A percentile compares a stretch with the other conserved stretches of the same genome.
These are phyloP conservation scores for Phenganax stokvisi DNA, from an alignment of 92 coral and sea anemone genomes.

Conservation along the genomic window DNA sequence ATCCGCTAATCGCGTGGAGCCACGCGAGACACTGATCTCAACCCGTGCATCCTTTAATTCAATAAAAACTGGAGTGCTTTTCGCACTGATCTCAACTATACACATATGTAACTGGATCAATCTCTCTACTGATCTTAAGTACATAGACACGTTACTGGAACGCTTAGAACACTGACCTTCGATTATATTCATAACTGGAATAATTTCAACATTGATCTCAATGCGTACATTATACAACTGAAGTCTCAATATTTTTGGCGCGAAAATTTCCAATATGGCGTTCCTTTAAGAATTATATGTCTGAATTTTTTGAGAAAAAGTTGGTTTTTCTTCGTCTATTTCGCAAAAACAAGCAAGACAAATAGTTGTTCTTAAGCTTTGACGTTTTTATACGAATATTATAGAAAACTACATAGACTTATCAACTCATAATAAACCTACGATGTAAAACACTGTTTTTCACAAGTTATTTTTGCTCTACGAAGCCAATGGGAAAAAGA, in stretches of 20 bases:
- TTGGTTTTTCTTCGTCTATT: not conserved
- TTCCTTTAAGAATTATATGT: not conserved
- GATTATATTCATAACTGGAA: not conserved
- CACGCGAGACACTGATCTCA: constrained; percentile 8
- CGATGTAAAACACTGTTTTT: too few species aligned
- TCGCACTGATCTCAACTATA: too few species aligned
- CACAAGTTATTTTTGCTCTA: not conserved
- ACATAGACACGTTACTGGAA: too few species aligned
- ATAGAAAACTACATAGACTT: not conserved
- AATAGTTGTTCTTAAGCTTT: not conserved
- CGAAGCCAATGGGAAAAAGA: too few species aligned
- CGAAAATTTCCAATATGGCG: constrained; percentile 5
- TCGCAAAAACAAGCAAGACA: not conserved
- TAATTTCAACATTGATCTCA: too few species aligned
- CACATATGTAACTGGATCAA: too few species aligned
- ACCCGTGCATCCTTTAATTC: not conserved
- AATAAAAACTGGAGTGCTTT: not conserved
- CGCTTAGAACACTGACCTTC: too few species aligned
- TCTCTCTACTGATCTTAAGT: too few species aligned
- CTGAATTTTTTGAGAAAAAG: not conserved
- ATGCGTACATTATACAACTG: too few species aligned
- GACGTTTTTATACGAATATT: not conserved
- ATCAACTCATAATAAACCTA: not conserved
- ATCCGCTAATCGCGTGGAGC: constrained; percentile 31
- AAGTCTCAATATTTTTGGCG: not conserved